phyloP scores from a whole-genome alignment of 2,113 vertebrate genomes.

The Gymnogyps californianus region DNA sequence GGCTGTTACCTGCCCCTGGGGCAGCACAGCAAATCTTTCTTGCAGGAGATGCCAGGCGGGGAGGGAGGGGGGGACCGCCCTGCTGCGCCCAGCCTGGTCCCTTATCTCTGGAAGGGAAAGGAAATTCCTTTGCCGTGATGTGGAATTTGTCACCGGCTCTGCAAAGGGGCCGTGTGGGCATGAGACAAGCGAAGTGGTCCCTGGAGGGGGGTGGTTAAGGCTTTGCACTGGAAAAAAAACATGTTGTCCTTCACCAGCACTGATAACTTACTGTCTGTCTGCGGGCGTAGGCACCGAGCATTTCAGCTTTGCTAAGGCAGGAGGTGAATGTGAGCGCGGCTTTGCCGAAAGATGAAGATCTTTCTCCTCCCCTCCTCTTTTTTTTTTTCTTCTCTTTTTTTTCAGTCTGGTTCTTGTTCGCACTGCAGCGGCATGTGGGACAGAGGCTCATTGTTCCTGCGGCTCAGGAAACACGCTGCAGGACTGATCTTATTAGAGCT shows the following conservation, averaged over 20 bases:
- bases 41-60: neutral
- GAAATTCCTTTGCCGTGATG: slow-evolving; percentile 7
- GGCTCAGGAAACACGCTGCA: neutral
- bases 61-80: neutral
- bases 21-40: neutral
- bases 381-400: neutral
- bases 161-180: neutral
- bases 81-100: neutral
- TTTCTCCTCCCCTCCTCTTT: neutral
- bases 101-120: neutral
- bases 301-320: neutral
- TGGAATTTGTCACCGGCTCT: neutral
- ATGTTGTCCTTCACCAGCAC: neutral
- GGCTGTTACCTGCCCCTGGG: neutral
- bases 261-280: neutral
- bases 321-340: neutral
- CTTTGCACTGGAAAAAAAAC: neutral
- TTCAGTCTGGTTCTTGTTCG: neutral
- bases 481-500: slow-evolving; percentile 18
- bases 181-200: neutral
- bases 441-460: slow-evolving; percentile 53
- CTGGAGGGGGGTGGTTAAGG: neutral
- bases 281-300: fast-evolving
- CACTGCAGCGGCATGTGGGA: neutral
- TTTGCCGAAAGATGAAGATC: neutral